Percentiles rank a stretch among this genome's conserved stretches.
Evolutionary conservation across 2,113 vertebrate genomes (phyloP).

Genomic region (Microtus oregoni): DNA sequence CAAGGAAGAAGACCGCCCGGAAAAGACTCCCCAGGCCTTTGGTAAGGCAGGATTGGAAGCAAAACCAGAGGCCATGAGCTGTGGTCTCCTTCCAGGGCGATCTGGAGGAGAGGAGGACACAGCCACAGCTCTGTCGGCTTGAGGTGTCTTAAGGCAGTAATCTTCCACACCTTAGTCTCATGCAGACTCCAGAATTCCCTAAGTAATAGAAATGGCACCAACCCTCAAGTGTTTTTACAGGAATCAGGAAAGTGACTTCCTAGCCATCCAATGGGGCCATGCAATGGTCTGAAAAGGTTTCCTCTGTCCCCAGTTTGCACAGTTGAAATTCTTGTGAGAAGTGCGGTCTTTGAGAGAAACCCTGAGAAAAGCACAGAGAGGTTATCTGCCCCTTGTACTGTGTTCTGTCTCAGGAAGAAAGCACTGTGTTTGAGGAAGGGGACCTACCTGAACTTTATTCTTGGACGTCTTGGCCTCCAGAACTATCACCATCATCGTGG

Average conservation of each 20-base stretch:
- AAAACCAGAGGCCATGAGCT: neutral
- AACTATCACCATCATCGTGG: too few species aligned
- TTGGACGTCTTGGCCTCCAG: neutral
- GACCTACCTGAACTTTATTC: neutral
- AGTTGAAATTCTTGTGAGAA: neutral
- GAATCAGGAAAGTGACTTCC: neutral
- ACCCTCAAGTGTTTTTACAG: neutral
- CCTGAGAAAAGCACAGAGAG: too few species aligned
- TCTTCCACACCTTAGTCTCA: neutral
- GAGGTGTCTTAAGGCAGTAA: neutral
- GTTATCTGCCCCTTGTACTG: neutral
- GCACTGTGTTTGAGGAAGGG: neutral
- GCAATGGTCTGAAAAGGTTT: neutral
- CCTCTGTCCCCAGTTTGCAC: neutral
- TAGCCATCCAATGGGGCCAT: neutral
- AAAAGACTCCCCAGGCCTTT: neutral
- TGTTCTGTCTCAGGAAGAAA: neutral
- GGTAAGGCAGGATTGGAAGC: neutral
- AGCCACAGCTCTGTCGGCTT: neutral
- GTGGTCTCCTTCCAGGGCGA: neutral
- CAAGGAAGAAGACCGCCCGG: neutral
- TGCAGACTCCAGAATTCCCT: neutral
- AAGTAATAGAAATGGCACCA: neutral
- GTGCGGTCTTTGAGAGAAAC: neutral
- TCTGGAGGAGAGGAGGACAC: neutral